Conservation (phyloP, 2,113 vertebrate genomes). For the Mola mola region DNA sequence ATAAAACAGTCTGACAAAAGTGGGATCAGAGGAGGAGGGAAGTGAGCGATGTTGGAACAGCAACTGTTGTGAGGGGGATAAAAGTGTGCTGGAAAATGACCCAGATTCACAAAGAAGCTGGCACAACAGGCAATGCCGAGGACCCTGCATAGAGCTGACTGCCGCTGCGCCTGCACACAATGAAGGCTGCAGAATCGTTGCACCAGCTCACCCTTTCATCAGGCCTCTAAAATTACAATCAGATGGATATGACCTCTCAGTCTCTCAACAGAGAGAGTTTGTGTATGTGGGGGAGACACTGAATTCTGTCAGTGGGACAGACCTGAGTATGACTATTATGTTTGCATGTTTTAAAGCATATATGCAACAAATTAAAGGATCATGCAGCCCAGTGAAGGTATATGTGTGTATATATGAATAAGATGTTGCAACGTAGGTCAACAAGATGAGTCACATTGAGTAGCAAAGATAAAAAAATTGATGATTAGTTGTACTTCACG, state of each 20-base stretch:
- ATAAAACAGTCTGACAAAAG: slow-evolving; percentile 2
- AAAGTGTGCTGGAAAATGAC: slow-evolving; percentile 48
- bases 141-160: slow-evolving; percentile 38
- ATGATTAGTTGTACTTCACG: too few relatives aligned
- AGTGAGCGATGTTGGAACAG: neutral
- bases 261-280: slow-evolving; percentile 21
- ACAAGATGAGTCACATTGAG: too few relatives aligned
- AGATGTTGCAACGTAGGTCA: too few relatives aligned
- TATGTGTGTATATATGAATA: too few relatives aligned
- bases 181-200: slow-evolving; percentile 21
- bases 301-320: too few relatives aligned
- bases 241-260: slow-evolving; percentile 44
- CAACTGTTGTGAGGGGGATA: slow-evolving; percentile 25
- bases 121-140: slow-evolving; percentile 32
- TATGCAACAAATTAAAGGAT: too few relatives aligned
- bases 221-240: slow-evolving; percentile 48
- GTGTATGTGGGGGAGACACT: too few relatives aligned
- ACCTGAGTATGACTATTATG: too few relatives aligned
- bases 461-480: too few relatives aligned
- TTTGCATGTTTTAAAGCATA: too few relatives aligned
- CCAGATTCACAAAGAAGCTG: slow-evolving; percentile 48
- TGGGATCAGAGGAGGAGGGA: slow-evolving; percentile 5
- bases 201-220: slow-evolving; percentile 26
- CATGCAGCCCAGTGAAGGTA: too few relatives aligned
- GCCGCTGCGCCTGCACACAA: slow-evolving; percentile 39